phyloP scores from a whole-genome alignment of 2,888 invertebrate species.

The Orthosia cruda region DNA sequence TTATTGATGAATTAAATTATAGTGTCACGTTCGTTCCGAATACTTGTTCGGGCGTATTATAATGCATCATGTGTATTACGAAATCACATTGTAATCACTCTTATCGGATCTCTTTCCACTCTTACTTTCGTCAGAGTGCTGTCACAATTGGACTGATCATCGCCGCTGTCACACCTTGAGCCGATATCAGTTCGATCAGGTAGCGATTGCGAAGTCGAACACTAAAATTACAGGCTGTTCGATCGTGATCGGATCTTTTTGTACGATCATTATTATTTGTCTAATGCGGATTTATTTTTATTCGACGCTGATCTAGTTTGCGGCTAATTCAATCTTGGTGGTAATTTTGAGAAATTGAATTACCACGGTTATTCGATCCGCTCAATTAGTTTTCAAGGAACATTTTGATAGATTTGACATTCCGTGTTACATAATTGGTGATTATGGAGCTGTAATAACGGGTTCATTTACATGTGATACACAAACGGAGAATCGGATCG shows the following conservation, averaged over 20 bases:
- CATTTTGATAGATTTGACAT: constrained; percentile 23
- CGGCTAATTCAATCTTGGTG: constrained; percentile 45
- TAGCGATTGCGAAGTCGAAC: constrained; percentile 75
- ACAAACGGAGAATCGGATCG: constrained; percentile 60
- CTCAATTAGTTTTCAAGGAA: constrained; percentile 36
- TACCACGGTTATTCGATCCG: constrained; percentile 25
- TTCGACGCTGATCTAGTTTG: constrained; percentile 46
- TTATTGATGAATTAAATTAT: constrained; percentile 79
- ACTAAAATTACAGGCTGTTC: constrained; percentile 65
- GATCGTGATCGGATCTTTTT: constrained; percentile 73
- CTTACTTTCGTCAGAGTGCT: constrained; percentile 82
- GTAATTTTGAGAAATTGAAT: constrained; percentile 48
- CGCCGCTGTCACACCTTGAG: constrained; percentile 80
- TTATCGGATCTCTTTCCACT: constrained; percentile 81
- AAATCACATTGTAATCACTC: constrained; percentile 81
- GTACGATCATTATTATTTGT: constrained; percentile 72
- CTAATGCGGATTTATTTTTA: constrained; percentile 66
- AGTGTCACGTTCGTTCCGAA: constrained; percentile 82
- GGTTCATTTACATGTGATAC: constrained; percentile 55
- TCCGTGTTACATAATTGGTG: constrained; percentile 41
- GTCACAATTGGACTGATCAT: constrained; percentile 80
- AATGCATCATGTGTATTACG: constrained; percentile 79
- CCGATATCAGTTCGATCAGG: constrained; percentile 81
- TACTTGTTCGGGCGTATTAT: constrained; percentile 75
- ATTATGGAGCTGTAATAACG: constrained; percentile 40